Evolutionary conservation across 2,888 invertebrate genomes (phyloP).

Genomic region (Monoplex corrugatus): DNA sequence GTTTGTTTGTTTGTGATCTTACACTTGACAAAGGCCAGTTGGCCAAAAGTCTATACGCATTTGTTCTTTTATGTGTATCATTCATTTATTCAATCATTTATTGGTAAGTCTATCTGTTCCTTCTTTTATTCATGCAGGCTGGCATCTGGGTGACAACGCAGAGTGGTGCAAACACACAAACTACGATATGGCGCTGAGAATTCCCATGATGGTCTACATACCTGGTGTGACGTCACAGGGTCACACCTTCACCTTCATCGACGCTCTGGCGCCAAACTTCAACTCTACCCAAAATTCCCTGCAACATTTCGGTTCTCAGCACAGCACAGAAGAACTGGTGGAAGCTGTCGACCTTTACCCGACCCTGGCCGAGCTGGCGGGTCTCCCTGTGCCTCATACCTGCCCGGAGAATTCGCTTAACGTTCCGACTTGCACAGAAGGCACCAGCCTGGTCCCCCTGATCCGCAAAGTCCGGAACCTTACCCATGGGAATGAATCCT

Average conservation of each 20-base stretch:
- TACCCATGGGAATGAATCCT: not conserved
- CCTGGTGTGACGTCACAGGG: conserved; percentile 65
- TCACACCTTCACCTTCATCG: not conserved
- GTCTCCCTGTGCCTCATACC: conserved; percentile 44
- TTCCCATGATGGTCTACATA: conserved; percentile 69
- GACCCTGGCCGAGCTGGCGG: conserved; percentile 65
- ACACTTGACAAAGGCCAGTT: no score
- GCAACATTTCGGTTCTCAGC: conserved; percentile 31
- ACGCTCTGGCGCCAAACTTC: conserved; percentile 27
- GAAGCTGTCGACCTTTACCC: conserved; percentile 70
- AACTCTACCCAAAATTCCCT: not conserved
- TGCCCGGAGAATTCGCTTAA: conserved; percentile 52
- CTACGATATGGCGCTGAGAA: conserved; percentile 70
- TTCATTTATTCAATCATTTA: not conserved
- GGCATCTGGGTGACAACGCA: conserved; percentile 71
- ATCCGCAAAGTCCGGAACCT: conserved; percentile 37
- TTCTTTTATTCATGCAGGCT: conserved; percentile 57
- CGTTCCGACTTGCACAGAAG: conserved; percentile 56
- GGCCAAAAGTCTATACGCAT: no score
- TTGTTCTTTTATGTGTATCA: no score
- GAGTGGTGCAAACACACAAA: conserved; percentile 71
- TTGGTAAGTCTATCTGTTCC: not conserved
- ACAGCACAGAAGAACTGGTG: conserved; percentile 56
- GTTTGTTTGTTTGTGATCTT: no score
- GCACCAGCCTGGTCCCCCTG: conserved; percentile 58